A percentile compares a stretch with the other conserved stretches of the same genome.
phyloP scores from a whole-genome alignment of 2,888 invertebrate genomes.

The Ernsta delagoae region DNA sequence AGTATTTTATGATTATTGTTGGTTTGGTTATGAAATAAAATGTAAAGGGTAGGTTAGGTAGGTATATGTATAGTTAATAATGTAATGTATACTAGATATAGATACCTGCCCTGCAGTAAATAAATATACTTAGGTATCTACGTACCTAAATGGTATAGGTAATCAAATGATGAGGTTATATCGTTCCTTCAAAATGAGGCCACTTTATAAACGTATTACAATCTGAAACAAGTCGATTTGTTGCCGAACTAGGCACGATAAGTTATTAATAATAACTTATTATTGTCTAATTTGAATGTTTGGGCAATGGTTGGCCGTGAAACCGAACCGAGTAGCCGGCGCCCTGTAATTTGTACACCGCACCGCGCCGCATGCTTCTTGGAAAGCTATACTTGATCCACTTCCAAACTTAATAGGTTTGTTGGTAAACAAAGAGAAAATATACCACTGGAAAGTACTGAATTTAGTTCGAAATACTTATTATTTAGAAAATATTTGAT shows the following conservation, averaged over 20 bases:
- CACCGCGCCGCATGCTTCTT: slow-evolving; percentile 62
- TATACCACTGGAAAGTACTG: neutral
- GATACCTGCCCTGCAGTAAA: no score
- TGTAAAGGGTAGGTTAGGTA: no score
- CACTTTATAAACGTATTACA: slow-evolving; percentile 34
- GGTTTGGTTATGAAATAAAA: no score
- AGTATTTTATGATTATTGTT: no score
- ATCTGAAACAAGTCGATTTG: slow-evolving; percentile 31
- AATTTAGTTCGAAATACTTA: neutral
- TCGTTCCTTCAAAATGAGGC: slow-evolving; percentile 18
- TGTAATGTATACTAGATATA: no score
- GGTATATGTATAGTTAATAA: no score
- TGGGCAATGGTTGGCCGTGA: slow-evolving; percentile 66
- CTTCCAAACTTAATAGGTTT: slow-evolving; percentile 51
- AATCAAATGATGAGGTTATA: no score
- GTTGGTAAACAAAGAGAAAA: slow-evolving; percentile 53
- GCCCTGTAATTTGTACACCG: slow-evolving; percentile 75
- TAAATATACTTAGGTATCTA: no score
- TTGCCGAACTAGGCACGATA: slow-evolving; percentile 28
- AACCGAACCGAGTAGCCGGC: slow-evolving; percentile 63
- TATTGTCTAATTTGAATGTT: slow-evolving; percentile 79
- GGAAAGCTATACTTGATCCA: slow-evolving; percentile 58
- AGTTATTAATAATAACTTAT: no score
- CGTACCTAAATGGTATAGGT: slow-evolving; percentile 3
- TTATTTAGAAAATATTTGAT: neutral